Evolutionary conservation across 2,113 vertebrate species (phyloP).

Genomic region (Megaleporinus macrocephalus): DNA sequence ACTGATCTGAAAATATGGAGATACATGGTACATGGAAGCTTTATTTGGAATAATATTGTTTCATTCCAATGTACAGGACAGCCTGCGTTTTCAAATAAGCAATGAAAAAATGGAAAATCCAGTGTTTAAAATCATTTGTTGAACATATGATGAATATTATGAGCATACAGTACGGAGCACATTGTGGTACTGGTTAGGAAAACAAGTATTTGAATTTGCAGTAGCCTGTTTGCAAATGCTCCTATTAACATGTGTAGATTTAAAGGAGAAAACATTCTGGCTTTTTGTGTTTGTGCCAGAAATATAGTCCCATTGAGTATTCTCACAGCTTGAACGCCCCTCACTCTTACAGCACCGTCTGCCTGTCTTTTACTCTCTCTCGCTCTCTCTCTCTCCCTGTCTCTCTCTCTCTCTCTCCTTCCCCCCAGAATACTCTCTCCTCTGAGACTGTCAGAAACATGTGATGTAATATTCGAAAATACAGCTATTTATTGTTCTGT

Average conservation of each 20-base stretch:
- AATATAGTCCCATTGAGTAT: slow-evolving; percentile 26
- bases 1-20: too few relatives aligned
- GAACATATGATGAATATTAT: not conserved
- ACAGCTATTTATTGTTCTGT: not conserved
- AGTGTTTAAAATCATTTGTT: not conserved
- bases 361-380: slow-evolving; percentile 11
- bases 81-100: too few relatives aligned
- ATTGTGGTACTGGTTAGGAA: not conserved
- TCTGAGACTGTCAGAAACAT: slow-evolving; percentile 15
- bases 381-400: slow-evolving; percentile 4
- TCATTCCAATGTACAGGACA: too few relatives aligned
- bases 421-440: slow-evolving; percentile 21
- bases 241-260: slow-evolving; percentile 15
- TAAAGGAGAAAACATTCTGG: not conserved
- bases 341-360: slow-evolving; percentile 23
- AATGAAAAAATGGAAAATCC: too few relatives aligned
- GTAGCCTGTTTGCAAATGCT: slow-evolving; percentile 13
- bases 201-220: slow-evolving; percentile 6
- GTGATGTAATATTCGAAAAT: slow-evolving; percentile 31
- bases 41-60: too few relatives aligned
- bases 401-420: slow-evolving; percentile 5
- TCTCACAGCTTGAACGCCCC: slow-evolving; percentile 23
- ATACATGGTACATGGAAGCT: too few relatives aligned
- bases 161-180: not conserved
- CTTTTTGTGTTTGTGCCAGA: slow-evolving; percentile 32